Evolutionary conservation across 2,113 vertebrate species (phyloP), one percentile per base, ranked within the genome.

Genomic region (Dolichallabes microphthalmus): DNA sequence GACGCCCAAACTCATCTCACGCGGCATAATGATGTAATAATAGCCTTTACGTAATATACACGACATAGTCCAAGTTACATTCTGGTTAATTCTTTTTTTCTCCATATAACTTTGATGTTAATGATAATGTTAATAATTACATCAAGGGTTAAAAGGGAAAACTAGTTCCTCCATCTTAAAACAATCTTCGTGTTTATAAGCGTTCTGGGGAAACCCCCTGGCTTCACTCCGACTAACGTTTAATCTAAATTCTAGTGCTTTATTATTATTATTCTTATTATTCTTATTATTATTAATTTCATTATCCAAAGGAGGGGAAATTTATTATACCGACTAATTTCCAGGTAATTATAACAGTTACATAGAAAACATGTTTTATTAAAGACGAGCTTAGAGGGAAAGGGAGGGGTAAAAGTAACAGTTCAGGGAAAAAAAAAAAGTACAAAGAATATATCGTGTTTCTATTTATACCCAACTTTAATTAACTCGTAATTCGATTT

Each of bases 81-180:
- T 27, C 20, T 1, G 15, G 3, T 0, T 9, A 19, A 0, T 3
- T 57, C 7, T 25, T 73, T 5, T 25, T 73, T 0, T 25, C 25
- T 30, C 11, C 17, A 2, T 19, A 30, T 57, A 2, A 9, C 22
- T 25, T 30, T 12, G 12, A 32, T 1, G 53, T 57, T 58, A 20
- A 20, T 58, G 14, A 79, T 3, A 32, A 25, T 39, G 14, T 3
- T 45, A 45, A 45, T 45, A 45, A 45, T 45, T 45, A 45, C 45
- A 45, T 45, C 45, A 79, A 60, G 76, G 32, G 76, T 79, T 79
- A 15, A 19, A 55, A 35, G 45, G 68, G 19, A 71, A 35, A 35
- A 39, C 19, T 74, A 22, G 76, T 79, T 79, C 76, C 76, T 39
- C 76, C 55, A 79, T 79, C 10, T 60, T 79, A 58, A 58, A 79